Evolutionary conservation across 92 coral and sea anemone genomes (phyloP), one percentile per base, ranked within the genome.

Genomic region (Chrysogorgia sp.): DNA sequence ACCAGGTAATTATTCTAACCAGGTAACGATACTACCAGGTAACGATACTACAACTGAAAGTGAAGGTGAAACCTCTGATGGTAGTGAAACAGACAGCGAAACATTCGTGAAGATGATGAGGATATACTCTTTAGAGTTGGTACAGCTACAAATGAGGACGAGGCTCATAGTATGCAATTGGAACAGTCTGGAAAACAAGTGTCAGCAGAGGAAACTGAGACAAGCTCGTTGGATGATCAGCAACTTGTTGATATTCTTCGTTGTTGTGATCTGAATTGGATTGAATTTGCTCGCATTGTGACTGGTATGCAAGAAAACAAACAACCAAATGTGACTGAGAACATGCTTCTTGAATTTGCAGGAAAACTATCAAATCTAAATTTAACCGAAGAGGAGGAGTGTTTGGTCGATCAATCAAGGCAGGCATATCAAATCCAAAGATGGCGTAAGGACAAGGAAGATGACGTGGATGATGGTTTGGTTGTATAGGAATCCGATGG

Each of bases 251-350:
- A 83, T 30, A 35, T 83, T 67, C 79, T 87, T 22, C 52, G 72
- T 26, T 69, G 72, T 59, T 68, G 88, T 77, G 82, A 83, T 33
- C 71, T 87, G 25, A 87, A 87, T 67, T 87, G 90, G 87, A 83
- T 83, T 65, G 76, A 83, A 28, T 87, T 87, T 80, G 91, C 65
- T 15, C 63, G 35, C 22, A 67, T 83, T 63, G 74, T 79, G 24
- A 59, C 28, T 59, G 50, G 61, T 23, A 78, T 79, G 59, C 71
- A 62, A 55, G 69, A 77, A 40, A 84, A 64, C 65, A 41, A 47
- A 52, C 58, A 62, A 71, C 80, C 90, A 61, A 67, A 83, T 35
- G 1, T 64, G 24, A 64, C 48, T 64, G 71, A 64, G 71, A 64
- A 64, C 48, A 33, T 64, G 71, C 71, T 64, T 33, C 2, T 81